phyloP scores from a whole-genome alignment of 92 coral and sea anemone species.

The Palythoa grandis region DNA sequence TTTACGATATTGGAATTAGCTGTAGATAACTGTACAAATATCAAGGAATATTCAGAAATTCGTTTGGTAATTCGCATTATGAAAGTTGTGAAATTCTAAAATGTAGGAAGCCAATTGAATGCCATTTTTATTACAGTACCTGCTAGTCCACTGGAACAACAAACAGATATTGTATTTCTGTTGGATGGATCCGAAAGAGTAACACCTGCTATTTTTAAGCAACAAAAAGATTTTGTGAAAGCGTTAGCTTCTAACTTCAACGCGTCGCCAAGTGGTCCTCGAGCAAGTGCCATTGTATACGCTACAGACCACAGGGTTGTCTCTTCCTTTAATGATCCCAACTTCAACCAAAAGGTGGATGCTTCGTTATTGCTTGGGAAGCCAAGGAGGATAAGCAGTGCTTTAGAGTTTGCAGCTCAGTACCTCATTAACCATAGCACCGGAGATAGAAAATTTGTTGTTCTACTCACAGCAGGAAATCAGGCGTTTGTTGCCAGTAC shows the following conservation, averaged over 20 bases:
- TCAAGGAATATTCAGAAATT: too few species aligned
- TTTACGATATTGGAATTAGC: too few species aligned
- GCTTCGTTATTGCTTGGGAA: conserved; percentile 12
- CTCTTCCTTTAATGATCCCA: conserved; percentile 21
- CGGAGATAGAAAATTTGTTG: conserved; percentile 10
- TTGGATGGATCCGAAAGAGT: conserved; percentile 26
- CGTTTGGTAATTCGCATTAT: too few species aligned
- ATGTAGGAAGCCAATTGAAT: background rate
- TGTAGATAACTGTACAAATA: too few species aligned
- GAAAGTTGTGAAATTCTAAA: background rate
- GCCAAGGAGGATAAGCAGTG: conserved; percentile 17
- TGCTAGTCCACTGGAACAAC: conserved; percentile 24
- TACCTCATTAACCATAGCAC: conserved; percentile 27
- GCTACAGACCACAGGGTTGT: background rate
- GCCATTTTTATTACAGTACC: conserved; percentile 3
- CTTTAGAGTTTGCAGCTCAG: conserved; percentile 19
- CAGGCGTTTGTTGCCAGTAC: background rate
- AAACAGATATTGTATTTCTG: conserved; percentile 24
- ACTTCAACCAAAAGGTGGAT: conserved; percentile 23
- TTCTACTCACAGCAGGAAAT: conserved; percentile 24
- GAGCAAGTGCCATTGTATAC: conserved; percentile 33
- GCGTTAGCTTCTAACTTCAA: conserved; percentile 20
- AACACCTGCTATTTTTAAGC: conserved; percentile 12
- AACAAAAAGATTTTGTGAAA: conserved; percentile 30
- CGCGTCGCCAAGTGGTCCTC: conserved; percentile 23